Conservation (phyloP, 2,797 vertebrate species). For the Myotis findleyi region DNA sequence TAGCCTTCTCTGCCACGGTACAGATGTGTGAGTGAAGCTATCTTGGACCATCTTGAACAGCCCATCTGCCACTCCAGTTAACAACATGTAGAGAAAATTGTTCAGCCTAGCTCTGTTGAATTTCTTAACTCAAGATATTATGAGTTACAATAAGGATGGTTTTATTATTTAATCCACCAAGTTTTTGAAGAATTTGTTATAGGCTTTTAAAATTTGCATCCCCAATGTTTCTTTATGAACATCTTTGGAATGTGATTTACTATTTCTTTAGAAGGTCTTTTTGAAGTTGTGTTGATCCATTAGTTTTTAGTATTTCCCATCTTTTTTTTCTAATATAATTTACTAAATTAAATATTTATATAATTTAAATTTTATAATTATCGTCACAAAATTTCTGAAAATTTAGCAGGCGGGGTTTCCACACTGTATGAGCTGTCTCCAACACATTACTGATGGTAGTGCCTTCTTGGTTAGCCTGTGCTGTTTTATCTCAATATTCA, state of each 20-base stretch:
- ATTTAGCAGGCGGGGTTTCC: neutral
- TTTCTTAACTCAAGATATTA: neutral
- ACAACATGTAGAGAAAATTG: neutral
- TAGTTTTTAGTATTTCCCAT: neutral
- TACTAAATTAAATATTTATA: neutral
- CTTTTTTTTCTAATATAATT: neutral
- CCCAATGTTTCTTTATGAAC: neutral
- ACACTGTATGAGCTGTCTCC: neutral
- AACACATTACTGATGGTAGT: neutral
- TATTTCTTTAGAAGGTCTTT: neutral
- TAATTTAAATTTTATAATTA: conserved; percentile 7
- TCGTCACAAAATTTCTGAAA: neutral
- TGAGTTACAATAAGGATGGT: neutral
- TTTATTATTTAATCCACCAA: neutral
- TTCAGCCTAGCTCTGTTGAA: neutral
- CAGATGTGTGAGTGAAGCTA: no score
- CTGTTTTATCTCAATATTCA: neutral
- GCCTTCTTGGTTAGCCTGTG: neutral
- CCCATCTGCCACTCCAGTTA: neutral
- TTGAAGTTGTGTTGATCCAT: neutral
- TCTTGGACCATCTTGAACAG: neutral
- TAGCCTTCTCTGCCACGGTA: neutral
- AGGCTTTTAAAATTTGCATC: conserved; percentile 10
- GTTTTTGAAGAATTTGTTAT: neutral
- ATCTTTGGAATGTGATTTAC: neutral